These are phyloP conservation scores for Abrostola triplasia DNA, from an alignment of 2,888 invertebrate species.

Conservation along the genomic window DNA sequence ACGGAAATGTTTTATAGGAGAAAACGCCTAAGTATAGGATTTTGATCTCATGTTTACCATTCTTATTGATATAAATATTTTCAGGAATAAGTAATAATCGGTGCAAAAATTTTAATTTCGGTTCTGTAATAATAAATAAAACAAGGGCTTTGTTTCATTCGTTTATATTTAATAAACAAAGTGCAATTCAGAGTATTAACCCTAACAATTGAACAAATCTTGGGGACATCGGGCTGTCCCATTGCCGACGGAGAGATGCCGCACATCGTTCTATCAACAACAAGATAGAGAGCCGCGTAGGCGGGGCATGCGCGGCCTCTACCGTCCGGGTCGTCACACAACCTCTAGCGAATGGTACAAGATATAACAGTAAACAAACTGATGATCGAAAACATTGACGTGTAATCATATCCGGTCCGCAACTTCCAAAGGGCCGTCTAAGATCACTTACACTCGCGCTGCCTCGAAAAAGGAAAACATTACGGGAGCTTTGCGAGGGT, in stretches of 20 bases:
- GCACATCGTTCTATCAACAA: slow-evolving; percentile 64
- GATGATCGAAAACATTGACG: slow-evolving; percentile 74
- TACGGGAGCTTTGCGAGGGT: slow-evolving; percentile 77
- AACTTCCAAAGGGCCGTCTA: slow-evolving; percentile 85
- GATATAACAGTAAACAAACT: slow-evolving; percentile 76
- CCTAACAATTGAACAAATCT: slow-evolving; percentile 88
- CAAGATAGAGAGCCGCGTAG: slow-evolving; percentile 55
- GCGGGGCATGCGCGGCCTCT: slow-evolving; percentile 66
- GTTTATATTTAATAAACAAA: slow-evolving; percentile 89
- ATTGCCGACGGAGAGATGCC: slow-evolving; percentile 71
- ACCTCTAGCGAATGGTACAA: slow-evolving; percentile 75
- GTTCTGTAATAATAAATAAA: slow-evolving; percentile 56
- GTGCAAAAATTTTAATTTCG: background rate
- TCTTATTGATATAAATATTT: background rate
- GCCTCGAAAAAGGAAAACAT: slow-evolving; percentile 81
- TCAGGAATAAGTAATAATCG: background rate
- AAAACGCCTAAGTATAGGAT: slow-evolving; percentile 4
- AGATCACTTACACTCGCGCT: slow-evolving; percentile 64
- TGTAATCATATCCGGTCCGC: slow-evolving; percentile 79
- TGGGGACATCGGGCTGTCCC: slow-evolving; percentile 78
- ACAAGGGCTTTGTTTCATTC: slow-evolving; percentile 78
- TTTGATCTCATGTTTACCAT: slow-evolving; percentile 5
- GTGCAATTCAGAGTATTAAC: slow-evolving; percentile 88
- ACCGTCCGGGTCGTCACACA: slow-evolving; percentile 75
- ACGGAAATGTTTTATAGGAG: slow-evolving; percentile 13